Base-by-base conservation (phyloP, 2,113 vertebrate genomes). In the Clupea harengus region DNA sequence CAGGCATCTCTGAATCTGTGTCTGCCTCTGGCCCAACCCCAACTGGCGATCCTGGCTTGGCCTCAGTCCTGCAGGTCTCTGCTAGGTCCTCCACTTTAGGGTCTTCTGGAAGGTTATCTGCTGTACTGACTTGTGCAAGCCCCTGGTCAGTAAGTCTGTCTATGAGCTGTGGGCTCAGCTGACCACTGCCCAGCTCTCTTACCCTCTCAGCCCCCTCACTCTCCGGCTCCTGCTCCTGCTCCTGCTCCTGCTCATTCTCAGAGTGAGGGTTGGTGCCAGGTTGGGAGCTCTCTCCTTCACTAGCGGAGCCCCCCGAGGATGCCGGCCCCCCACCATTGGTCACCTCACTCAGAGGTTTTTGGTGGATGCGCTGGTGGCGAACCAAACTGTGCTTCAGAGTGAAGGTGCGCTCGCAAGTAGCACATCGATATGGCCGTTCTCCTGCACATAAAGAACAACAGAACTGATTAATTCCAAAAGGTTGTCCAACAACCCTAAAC, bases 361-460 rank as follows among this genome's bases (percentile, higher is more conserved):
- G 96, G 91, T 97, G 97, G 86, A 97, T 96, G 47, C 96, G 95
- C 94, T 97, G 97, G 88, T 97, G 97, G 54, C 97, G 95, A 82
- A 97, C 97, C 81, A 97, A 92, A 91, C 97, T 97, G 93, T 97
- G 97, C 83, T 97, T 97, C 89, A 97, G 91, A 82, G 97, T 97
- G 92, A 97, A 97, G 90, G 97, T 97, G 86, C 97, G 95, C 86
- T 97, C 96, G 0, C 97, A 97, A 84, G 96, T 97, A 92, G 96
- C 95, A 92, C 97, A 97, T 85, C 96, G 96, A 92, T 97, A 97
- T 0, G 97, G 97, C 80, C 97, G 93, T 85, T 97, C 97, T 46
- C 97, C 97, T 97, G 81, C 13, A 54, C 2, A 13, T 3, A 18
- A 18, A 18, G 13, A 17, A 54, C 15, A 54, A 13, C 10, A 52